phyloP scores from a whole-genome alignment of 2,113 vertebrate species.

The Barnardius zonarius region DNA sequence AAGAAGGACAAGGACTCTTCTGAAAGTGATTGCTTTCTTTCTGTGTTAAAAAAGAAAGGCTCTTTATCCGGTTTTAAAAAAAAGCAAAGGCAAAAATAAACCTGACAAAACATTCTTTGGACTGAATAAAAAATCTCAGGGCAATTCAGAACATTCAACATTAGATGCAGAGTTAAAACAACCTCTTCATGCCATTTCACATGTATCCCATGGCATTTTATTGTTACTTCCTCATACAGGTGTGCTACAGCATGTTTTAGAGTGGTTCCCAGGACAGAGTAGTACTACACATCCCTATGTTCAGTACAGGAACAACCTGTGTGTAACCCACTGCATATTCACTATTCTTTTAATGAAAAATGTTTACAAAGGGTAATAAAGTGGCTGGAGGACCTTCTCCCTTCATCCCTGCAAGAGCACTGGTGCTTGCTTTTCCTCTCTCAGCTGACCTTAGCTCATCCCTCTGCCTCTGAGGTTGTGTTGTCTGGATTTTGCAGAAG shows the following conservation, averaged over 20 bases:
- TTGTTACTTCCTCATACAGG: neutral
- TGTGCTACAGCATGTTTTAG: neutral
- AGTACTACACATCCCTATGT: neutral
- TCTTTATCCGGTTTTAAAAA: neutral
- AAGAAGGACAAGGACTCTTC: neutral
- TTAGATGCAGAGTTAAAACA: neutral
- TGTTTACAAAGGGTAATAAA: neutral
- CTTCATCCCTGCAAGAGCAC: neutral
- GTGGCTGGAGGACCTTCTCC: neutral
- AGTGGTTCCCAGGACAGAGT: neutral
- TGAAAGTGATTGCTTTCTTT: neutral
- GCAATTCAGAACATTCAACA: neutral
- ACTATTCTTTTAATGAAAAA: neutral
- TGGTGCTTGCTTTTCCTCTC: neutral
- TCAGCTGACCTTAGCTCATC: neutral
- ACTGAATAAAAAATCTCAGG: neutral
- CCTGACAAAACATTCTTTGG: neutral
- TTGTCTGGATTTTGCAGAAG: neutral
- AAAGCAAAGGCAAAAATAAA: neutral
- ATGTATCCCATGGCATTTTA: neutral
- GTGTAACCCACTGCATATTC: neutral
- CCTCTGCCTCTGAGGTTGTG: neutral
- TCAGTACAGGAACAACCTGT: neutral
- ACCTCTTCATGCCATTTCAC: neutral
- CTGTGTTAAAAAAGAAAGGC: neutral